Evolutionary conservation across 1,140 invertebrate genomes (phyloP), one percentile per base, ranked within the genome.

Genomic region (Trypoxylus dichotomus): DNA sequence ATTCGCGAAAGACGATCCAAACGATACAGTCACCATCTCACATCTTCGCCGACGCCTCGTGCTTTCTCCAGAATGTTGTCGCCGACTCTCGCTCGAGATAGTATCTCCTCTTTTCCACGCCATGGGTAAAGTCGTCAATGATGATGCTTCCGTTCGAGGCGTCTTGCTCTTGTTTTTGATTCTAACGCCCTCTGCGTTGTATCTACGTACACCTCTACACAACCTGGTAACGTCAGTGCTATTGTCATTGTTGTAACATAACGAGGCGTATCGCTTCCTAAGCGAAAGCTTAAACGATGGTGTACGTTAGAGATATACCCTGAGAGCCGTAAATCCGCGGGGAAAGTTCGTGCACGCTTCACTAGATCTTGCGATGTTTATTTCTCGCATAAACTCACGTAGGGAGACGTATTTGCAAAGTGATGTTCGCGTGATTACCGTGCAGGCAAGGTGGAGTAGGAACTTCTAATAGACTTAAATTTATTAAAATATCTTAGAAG

Each of bases 1-100:
- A 68, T 27, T 68, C 27, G 27, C 60, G 21, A 27, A 68, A 68
- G 21, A 68, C 60, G 60, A 68, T 68, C 60, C 60, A 68, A 68
- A 68, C 60, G 60, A 24, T 29, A 25, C 21, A 29, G 25, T 24
- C 24, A 10, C 24, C 60, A 8, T 27, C 60, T 7, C 24, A 19
- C 60, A 8, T 68, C 24, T 54, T 54, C 7, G 19, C 15, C 47
- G 15, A 11, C 42, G 15, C 42, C 42, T 15, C 42, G 19, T 54
- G 15, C 32, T n/a, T 15, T 1, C 15, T 1, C 15, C 1, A 19
- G 0, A 54, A 54, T 15, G 15, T 54, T n/a, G 47, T 54, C 47
- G 47, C 47, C 19, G 47, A 13, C 47, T 13, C 47, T 54, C 47
- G 15, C 47, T n/a, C 19, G 15, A 19, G 47, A 54, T 54, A 2